These are phyloP conservation scores for Festucalex cinctus DNA, from an alignment of 2,113 vertebrate genomes.

Conservation along the genomic window DNA sequence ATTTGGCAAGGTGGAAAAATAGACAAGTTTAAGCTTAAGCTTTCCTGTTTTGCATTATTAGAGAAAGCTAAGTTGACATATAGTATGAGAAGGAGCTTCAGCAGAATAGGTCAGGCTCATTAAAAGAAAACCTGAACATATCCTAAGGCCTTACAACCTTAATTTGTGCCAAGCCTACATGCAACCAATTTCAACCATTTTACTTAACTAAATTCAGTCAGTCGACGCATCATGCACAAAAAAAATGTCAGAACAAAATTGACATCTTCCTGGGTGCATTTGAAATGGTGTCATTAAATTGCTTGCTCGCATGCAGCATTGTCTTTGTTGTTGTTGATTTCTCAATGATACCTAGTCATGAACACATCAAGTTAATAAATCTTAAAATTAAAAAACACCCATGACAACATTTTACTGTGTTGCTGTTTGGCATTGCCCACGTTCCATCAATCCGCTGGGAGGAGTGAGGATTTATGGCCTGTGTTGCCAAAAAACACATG, in stretches of 20 bases:
- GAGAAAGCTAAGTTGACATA: constrained; percentile 38
- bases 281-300: background rate
- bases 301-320: background rate
- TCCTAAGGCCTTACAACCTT: background rate
- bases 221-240: background rate
- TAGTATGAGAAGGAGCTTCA: constrained; percentile 32
- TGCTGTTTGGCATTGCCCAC: background rate
- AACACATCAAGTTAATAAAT: background rate
- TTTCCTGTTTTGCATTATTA: constrained; percentile 53
- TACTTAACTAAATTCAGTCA: background rate
- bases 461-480: background rate
- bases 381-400: background rate
- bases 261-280: background rate
- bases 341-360: background rate
- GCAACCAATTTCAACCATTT: background rate
- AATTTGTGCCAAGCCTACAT: background rate
- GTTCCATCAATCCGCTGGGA: background rate
- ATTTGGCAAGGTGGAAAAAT: constrained; percentile 49
- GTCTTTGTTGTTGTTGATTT: background rate
- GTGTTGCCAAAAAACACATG: background rate
- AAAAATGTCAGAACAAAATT: background rate
- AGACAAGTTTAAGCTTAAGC: constrained; percentile 40
- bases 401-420: background rate
- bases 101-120: constrained; percentile 18
- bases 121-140: constrained; percentile 3